Evolutionary conservation across 2,888 invertebrate genomes (phyloP), one percentile per base, ranked within the genome.

Genomic region (Slavum lentiscoides): DNA sequence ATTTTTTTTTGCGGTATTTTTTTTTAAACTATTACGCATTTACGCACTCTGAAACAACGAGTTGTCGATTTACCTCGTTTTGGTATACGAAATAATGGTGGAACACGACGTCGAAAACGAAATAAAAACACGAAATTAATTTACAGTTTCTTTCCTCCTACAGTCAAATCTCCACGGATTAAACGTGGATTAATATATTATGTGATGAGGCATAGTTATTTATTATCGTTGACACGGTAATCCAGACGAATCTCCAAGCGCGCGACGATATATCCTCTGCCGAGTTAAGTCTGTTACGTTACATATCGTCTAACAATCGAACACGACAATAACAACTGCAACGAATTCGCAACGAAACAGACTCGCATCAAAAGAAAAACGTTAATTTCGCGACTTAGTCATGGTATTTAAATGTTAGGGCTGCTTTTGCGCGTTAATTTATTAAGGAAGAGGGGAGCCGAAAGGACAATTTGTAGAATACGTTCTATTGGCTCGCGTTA

Each of bases 151-250:
- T 11, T 49, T 49, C 3, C 11, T 49, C 11, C 11, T 49, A 11
- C 8, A 11, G 13, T 49, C 11, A 11, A 49, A 49, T 9, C 8
- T 49, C 13, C 49, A 13, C 49, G 13, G 66, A 39, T 66, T 39
- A 66, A 66, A 66, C 39, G n/a, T 55, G n/a, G 30, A 37, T 30
- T 37, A 30, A 58, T n/a, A 72, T 59, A 21, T n/a, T n/a, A n/a
- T 15, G n/a, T 39, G 15, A 30, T 30, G 4, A 30, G 19, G 21
- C 4, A 23, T 21, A 15, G 6, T 49, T 15, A 72, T 59, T 37
- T 21, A 59, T 72, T 72, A 43, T 17, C 13, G 59, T 72, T 30
- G 30, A 30, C 43, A 11, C 19, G 2, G 11, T 72, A 17, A 72
- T 59, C 21, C 72, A 39, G 21, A 23, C 11, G 9, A 59, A 72